Evolutionary conservation across 2,797 vertebrate species (phyloP), one percentile per base, ranked within the genome.

Genomic region (Avahi laniger): DNA sequence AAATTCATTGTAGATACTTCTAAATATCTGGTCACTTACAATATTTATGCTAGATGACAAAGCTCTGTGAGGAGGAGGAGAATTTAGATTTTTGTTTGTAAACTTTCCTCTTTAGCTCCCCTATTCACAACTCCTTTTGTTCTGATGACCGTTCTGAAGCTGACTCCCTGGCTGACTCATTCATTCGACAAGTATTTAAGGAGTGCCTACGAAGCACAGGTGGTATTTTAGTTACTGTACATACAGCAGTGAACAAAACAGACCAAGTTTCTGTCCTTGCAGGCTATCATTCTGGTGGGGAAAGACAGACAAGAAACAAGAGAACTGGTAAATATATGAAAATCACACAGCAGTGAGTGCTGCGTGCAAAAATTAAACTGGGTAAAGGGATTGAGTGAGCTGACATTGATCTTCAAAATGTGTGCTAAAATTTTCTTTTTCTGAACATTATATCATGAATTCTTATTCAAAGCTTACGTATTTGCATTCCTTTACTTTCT

Each of bases 321-420:
- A 89, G 14, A 73, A 41, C 13, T 33, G 7, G 8, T 61, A 57
- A 88, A 76, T 35, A 24, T 4, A 26, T 6, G 70, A 20, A 79
- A 75, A 14, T 54, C 8, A 33, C 38, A 67, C 41, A 70, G 7
- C 5, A 7, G 0, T n/a, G 9, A 65, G 1, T 17, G 28, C 0
- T 13, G 33, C 1, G 3, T 24, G 52, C 12, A 90, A 41, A 87
- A 24, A 4, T 26, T 43, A 20, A 33, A 46, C 63, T 18, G 2
- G 15, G 41, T n/a, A 30, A 91, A 93, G 4, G 7, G 3, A 70
- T 17, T 48, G 30, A 63, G 15, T 5, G 5, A 13, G 8, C 12
- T 43, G 12, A 80, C 0, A 3, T 8, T 46, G 15, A n/a, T 14
- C 26, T 73, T 78, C 72, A 18, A 65, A 81, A 83, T 0, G 41